phyloP scores from a whole-genome alignment of 2,797 vertebrate genomes.

The Pterois miles region DNA sequence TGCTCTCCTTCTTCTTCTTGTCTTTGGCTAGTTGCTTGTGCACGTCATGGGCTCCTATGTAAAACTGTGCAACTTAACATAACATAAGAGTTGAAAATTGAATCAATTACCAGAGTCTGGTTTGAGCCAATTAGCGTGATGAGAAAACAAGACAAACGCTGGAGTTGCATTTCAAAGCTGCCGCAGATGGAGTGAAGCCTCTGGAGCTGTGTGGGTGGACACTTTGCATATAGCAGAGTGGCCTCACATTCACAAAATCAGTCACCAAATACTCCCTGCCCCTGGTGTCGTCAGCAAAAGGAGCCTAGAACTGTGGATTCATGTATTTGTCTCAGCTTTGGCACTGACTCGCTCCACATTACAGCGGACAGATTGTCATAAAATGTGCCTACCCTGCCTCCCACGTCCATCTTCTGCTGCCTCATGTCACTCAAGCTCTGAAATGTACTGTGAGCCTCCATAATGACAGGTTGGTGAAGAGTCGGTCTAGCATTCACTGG shows the following conservation, averaged over 20 bases:
- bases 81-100: background rate
- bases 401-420: conserved; percentile 22
- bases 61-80: background rate
- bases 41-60: background rate
- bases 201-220: conserved; percentile 56
- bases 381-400: conserved; percentile 37
- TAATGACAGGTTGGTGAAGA: conserved; percentile 24
- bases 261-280: conserved; percentile 18
- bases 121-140: background rate
- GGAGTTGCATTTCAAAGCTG: conserved; percentile 19
- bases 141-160: background rate
- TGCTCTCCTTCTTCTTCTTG: background rate
- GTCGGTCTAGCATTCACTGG: background rate
- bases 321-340: conserved; percentile 23
- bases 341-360: conserved; percentile 28
- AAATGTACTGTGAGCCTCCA: conserved; percentile 12
- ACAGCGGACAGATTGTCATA: conserved; percentile 42
- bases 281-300: conserved; percentile 7
- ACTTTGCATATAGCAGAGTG: conserved; percentile 28
- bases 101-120: background rate
- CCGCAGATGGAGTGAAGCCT: conserved; percentile 42
- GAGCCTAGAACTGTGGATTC: conserved; percentile 2
- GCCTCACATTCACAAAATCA: conserved; percentile 47
- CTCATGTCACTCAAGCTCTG: conserved; percentile 47
- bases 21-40: background rate